Percentiles rank a stretch among this genome's conserved stretches.
phyloP scores from a whole-genome alignment of 1,140 invertebrate species.

The Tribolium castaneum region DNA sequence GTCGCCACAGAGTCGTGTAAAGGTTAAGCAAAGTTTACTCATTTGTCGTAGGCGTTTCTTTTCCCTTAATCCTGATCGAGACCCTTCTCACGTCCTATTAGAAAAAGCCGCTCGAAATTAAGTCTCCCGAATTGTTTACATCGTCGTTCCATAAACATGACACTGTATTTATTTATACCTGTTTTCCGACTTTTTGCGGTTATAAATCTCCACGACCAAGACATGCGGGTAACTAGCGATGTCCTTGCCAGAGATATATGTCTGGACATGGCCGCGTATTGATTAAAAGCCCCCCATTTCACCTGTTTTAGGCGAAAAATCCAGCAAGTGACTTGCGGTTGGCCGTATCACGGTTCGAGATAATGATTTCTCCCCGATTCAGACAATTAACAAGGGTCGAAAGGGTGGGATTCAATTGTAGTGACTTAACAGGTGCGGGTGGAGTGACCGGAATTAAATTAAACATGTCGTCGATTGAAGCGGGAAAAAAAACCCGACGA shows the following conservation, averaged over 20 bases:
- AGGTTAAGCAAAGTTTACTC: not conserved
- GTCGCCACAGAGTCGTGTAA: not conserved
- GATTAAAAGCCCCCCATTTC: slow-evolving; percentile 61
- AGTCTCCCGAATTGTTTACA: slow-evolving; percentile 15
- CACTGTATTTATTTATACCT: slow-evolving; percentile 54
- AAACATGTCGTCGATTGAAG: slow-evolving; percentile 54
- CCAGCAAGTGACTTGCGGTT: slow-evolving; percentile 57
- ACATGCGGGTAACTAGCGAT: slow-evolving; percentile 59
- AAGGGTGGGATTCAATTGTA: slow-evolving; percentile 62
- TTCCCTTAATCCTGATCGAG: slow-evolving; percentile 15
- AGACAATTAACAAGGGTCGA: slow-evolving; percentile 64
- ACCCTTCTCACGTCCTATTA: slow-evolving; percentile 29
- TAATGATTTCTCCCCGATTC: slow-evolving; percentile 63
- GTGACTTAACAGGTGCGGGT: slow-evolving; percentile 63
- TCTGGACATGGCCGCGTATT: slow-evolving; percentile 60
- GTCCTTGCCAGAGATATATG: slow-evolving; percentile 59
- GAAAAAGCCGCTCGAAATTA: slow-evolving; percentile 10
- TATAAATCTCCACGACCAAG: slow-evolving; percentile 54
- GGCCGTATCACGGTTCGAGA: slow-evolving; percentile 57
- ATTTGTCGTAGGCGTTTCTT: not conserved
- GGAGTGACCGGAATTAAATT: slow-evolving; percentile 60
- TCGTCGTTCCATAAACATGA: slow-evolving; percentile 22
- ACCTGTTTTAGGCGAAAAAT: slow-evolving; percentile 23
- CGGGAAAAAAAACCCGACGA: not conserved
- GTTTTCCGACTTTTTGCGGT: slow-evolving; percentile 57